These are phyloP conservation scores for Neuroterus valhalla DNA, from an alignment of 1,140 invertebrate species.

Conservation along the genomic window DNA sequence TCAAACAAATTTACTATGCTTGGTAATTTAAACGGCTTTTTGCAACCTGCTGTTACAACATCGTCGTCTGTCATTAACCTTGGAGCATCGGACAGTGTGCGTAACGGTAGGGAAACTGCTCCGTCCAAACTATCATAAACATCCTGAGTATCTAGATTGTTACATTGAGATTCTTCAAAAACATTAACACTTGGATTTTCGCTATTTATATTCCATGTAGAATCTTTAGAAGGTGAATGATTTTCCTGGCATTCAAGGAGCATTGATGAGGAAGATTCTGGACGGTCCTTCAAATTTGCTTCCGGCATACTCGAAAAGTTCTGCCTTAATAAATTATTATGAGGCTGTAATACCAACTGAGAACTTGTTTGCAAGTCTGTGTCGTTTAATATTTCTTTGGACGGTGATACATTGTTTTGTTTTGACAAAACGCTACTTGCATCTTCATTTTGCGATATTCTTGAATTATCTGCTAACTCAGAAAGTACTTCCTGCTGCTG, in stretches of 20 bases:
- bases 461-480: constrained; percentile 6
- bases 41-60: constrained; percentile 37
- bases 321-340: neutral
- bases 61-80: constrained; percentile 16
- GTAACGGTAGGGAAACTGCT: constrained; percentile 37
- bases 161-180: neutral
- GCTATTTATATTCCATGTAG: constrained; percentile 16
- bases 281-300: neutral
- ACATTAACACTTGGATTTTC: neutral
- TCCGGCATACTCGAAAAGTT: neutral
- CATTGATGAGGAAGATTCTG: neutral
- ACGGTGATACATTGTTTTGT: neutral
- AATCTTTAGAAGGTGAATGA: neutral
- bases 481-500: no score
- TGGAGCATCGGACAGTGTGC: neutral
- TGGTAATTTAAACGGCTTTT: constrained; percentile 67
- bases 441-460: neutral
- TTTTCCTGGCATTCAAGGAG: neutral
- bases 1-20: constrained; percentile 64
- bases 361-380: neutral
- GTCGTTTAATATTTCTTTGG: neutral
- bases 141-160: neutral
- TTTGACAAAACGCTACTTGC: neutral
- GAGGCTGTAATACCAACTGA: neutral
- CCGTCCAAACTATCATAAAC: constrained; percentile 30